Evolutionary conservation across 2,888 invertebrate species (phyloP).

Genomic region (Hyppa rectilinea): DNA sequence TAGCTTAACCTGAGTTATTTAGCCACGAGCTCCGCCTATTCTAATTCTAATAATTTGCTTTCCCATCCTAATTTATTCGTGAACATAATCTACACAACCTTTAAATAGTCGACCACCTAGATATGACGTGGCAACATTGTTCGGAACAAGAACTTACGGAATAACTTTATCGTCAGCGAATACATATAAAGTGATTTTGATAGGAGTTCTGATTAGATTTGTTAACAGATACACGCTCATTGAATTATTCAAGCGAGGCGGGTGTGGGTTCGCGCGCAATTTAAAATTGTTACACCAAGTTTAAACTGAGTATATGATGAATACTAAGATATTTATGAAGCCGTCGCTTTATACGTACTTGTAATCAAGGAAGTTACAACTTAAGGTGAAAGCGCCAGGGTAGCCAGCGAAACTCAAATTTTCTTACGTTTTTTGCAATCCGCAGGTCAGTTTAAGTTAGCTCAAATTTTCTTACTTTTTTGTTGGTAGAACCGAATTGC

Average conservation of each 20-base stretch:
- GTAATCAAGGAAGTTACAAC: slow-evolving; percentile 52
- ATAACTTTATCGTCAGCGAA: slow-evolving; percentile 60
- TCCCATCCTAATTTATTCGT: slow-evolving; percentile 28
- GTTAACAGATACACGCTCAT: slow-evolving; percentile 76
- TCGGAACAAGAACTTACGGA: slow-evolving; percentile 53
- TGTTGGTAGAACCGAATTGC: no score
- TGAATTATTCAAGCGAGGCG: slow-evolving; percentile 80
- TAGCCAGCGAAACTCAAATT: no score
- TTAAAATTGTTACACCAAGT: slow-evolving; percentile 79
- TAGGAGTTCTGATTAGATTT: slow-evolving; percentile 82
- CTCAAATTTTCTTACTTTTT: no score
- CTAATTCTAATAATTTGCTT: no score
- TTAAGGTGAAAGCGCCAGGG: no score
- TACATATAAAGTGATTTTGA: slow-evolving; percentile 74
- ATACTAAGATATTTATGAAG: slow-evolving; percentile 73
- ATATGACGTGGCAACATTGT: slow-evolving; percentile 48
- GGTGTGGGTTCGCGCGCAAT: slow-evolving; percentile 71
- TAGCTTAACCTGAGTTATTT: no score
- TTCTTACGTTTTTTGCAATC: no score
- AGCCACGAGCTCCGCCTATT: no score
- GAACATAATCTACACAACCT: slow-evolving; percentile 27
- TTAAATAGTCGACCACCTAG: slow-evolving; percentile 26
- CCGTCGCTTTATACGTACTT: slow-evolving; percentile 42
- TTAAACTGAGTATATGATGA: slow-evolving; percentile 75
- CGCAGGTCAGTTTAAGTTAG: no score